phyloP scores from a whole-genome alignment of 2,888 invertebrate genomes.

The Drosophila ezoana region DNA sequence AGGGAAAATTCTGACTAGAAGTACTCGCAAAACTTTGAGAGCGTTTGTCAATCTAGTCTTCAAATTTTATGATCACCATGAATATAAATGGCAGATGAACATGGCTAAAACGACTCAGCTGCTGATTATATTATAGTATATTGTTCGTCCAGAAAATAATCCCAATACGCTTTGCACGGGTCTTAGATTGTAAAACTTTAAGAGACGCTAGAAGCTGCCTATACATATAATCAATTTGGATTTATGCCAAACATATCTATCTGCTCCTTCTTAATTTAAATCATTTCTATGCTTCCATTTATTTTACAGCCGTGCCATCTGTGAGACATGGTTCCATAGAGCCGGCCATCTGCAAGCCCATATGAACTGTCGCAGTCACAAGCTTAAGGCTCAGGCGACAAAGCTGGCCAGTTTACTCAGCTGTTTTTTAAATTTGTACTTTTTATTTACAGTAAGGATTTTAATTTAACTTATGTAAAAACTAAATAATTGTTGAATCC shows the following conservation, averaged over 20 bases:
- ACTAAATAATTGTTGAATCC: conserved; percentile 30
- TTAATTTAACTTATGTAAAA: conserved; percentile 18
- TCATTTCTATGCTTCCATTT: neutral
- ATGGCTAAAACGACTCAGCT: too few species aligned
- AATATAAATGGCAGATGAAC: too few species aligned
- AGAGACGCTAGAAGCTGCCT: too few species aligned
- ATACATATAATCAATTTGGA: too few species aligned
- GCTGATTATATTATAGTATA: too few species aligned
- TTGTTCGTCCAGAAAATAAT: too few species aligned
- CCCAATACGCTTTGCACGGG: too few species aligned
- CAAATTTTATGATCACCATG: too few species aligned
- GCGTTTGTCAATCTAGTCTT: neutral
- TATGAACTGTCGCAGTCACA: conserved; percentile 1
- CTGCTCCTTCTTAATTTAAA: too few species aligned
- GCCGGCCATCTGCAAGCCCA: conserved; percentile 16
- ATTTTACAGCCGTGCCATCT: conserved; percentile 24
- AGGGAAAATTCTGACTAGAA: neutral
- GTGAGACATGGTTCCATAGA: conserved; percentile 17
- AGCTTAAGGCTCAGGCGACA: conserved; percentile 1
- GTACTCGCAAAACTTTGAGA: neutral
- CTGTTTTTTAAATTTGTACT: conserved; percentile 38
- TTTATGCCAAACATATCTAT: too few species aligned
- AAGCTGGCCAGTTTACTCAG: neutral
- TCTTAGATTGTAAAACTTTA: too few species aligned
- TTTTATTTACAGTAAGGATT: conserved; percentile 48